Evolutionary conservation across 2,797 vertebrate species (phyloP), one percentile per base, ranked within the genome.

Genomic region (Karalla daura): DNA sequence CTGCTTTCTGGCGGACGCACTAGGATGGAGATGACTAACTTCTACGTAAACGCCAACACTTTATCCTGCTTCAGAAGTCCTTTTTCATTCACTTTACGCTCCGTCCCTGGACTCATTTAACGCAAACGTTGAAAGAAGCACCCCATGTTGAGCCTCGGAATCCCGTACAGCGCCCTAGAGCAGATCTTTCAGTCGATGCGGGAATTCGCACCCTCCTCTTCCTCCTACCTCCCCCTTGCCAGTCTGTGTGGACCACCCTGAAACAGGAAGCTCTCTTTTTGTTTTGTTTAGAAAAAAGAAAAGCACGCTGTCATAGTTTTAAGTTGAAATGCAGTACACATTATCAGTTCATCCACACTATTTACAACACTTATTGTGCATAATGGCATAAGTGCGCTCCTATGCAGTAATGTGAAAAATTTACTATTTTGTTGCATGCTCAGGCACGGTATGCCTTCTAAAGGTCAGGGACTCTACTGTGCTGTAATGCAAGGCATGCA

Each of bases 191-290:
- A 88, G 88, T 86, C 91, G 90, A 93, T 88, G 89, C 84, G 92
- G 90, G 91, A 92, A 92, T 87, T 91, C 85, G 86, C 89, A 80
- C 93, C 90, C 86, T 72, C 71, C 86, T 59, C 76, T 70, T 74
- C 63, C 80, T 63, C 72, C 63, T 67, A 56, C 67, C 87, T 77
- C 75, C 91, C 84, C 82, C 85, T 89, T 78, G 89, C 89, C 91
- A 91, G 93, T 90, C 92, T 89, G 90, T 88, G 94, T 88, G 94
- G 95, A 95, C 95, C 95, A 95, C 95, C 95, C 94, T 93, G 95
- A 95, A 95, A 94, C 94, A 95, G 95, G 94, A 95, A 95, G 95
- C 95, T 90, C 88, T 92, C 90, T 94, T 95, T 95, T 94, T 94
- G 92, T 94, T 95, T 94, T 95, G 92, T 90, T 93, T 88, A 88